These are phyloP conservation scores for Micromys minutus DNA, from an alignment of 2,113 vertebrate genomes.

Conservation along the genomic window DNA sequence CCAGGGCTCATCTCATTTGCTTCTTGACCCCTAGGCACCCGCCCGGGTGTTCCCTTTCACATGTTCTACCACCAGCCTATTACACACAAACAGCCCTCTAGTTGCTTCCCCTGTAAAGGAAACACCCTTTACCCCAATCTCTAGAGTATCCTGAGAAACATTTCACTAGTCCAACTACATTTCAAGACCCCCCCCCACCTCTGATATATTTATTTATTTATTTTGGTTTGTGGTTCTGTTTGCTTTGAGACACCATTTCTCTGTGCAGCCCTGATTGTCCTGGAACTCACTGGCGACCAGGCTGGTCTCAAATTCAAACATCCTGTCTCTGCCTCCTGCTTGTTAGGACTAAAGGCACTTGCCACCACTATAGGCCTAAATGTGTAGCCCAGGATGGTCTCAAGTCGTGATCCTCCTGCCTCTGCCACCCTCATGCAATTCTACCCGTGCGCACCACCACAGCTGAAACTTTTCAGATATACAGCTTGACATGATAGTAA, in stretches of 20 bases:
- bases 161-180: neutral
- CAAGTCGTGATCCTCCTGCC: neutral
- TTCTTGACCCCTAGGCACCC: neutral
- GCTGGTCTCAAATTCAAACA: neutral
- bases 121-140: neutral
- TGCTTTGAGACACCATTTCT: neutral
- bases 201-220: too few species aligned
- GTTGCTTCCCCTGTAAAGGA: neutral
- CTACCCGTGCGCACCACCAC: neutral
- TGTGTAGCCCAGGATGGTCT: neutral
- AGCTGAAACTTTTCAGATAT: neutral
- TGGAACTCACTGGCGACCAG: neutral
- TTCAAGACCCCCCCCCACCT: neutral
- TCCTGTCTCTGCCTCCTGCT: neutral
- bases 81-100: neutral
- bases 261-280: neutral
- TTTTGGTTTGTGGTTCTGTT: neutral
- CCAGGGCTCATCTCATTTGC: neutral
- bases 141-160: neutral
- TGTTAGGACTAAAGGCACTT: neutral
- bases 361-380: neutral
- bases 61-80: neutral
- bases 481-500: neutral
- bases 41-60: too few species aligned
- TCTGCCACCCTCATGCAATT: neutral